Evolutionary conservation across 2,113 vertebrate species (phyloP), one percentile per base, ranked within the genome.

Genomic region (Gymnarchus niloticus): DNA sequence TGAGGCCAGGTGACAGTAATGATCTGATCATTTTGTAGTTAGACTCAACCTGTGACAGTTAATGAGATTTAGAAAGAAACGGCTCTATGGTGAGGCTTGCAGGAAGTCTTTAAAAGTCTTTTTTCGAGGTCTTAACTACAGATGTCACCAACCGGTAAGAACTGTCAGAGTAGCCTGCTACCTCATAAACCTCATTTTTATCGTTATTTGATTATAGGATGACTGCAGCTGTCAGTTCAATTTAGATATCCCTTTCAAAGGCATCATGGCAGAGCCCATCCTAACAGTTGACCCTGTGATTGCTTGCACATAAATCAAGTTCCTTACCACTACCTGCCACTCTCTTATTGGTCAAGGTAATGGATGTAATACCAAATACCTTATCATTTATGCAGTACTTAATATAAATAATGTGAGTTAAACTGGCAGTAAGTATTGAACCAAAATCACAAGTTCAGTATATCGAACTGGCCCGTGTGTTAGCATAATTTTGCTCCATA

Each of bases 401-500:
- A 48, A n/a, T 49, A 51, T 25, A 80, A 80, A 9, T 6, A 17
- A 6, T 73, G 5, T 23, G 49, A 44, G 0, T 33, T 56, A 52
- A 56, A 33, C 25, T 82, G 80, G 19, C 44, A n/a, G 28, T 33
- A 21, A 56, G 49, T 54, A 37, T 82, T 82, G 14, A 82, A 54
- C 25, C n/a, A 51, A 52, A 33, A 33, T 28, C 6, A 51, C 23
- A 82, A 37, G 28, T 54, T 37, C 80, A 89, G 88, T 86, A 88
- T 87, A 90, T 84, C 90, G 88, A 89, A 88, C 83, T 83, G 84
- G 86, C 82, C 87, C 84, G 84, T 82, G 81, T 87, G 86, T 51
- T 78, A 78, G 44, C 21, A 78, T 46, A 48, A 78, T 21, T 77
- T 19, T 77, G 41, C 73, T 48, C 41, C 37, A 48, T 77, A 37